A percentile compares a stretch with the other conserved stretches of the same genome.
These are phyloP conservation scores for Orthosia gracilis DNA, from an alignment of 2,888 invertebrate genomes.

Conservation along the genomic window DNA sequence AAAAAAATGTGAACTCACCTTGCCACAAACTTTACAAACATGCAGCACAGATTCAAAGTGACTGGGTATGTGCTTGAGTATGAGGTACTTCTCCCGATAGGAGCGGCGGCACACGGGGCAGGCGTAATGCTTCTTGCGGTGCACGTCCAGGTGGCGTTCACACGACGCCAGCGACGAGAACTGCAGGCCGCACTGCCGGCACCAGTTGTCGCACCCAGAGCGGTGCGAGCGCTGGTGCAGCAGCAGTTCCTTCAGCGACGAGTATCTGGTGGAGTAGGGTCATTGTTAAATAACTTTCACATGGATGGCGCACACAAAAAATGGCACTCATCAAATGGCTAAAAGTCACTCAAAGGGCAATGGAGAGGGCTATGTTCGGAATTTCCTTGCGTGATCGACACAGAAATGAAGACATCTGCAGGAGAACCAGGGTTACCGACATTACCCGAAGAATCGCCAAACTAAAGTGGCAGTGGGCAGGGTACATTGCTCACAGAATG, in stretches of 20 bases:
- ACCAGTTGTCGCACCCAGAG: slow-evolving; percentile 72
- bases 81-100: slow-evolving; percentile 87
- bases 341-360: too few relatives aligned
- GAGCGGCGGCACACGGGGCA: slow-evolving; percentile 91
- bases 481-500: too few relatives aligned
- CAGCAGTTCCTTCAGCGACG: slow-evolving; percentile 77
- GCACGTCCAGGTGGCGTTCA: slow-evolving; percentile 80
- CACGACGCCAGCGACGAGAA: slow-evolving; percentile 77
- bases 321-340: too few relatives aligned
- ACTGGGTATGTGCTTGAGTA: slow-evolving; percentile 79
- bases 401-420: too few relatives aligned
- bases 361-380: too few relatives aligned
- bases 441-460: too few relatives aligned
- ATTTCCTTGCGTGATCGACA: too few relatives aligned
- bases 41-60: slow-evolving; percentile 83
- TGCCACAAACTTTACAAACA: slow-evolving; percentile 85
- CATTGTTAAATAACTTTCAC: not conserved
- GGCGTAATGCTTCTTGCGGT: slow-evolving; percentile 79
- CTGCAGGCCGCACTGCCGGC: slow-evolving; percentile 82
- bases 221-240: slow-evolving; percentile 78
- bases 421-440: too few relatives aligned
- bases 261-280: slow-evolving; percentile 74
- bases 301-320: not conserved
- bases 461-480: too few relatives aligned
- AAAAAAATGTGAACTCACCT: not conserved